Evolutionary conservation across 2,797 vertebrate genomes (phyloP).

Genomic region (Miichthys miiuy): DNA sequence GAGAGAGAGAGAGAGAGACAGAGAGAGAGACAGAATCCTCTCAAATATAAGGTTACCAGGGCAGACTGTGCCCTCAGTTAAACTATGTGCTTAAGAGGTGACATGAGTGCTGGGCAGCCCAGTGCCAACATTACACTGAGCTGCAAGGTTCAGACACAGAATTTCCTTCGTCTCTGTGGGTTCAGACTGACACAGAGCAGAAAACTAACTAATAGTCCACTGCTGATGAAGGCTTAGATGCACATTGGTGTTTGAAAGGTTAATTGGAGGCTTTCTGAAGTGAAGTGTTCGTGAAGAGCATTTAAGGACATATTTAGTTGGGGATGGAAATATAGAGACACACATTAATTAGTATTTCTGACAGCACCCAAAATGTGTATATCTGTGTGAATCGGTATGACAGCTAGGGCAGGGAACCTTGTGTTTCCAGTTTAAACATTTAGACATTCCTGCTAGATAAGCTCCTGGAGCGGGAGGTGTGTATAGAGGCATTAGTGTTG

Average conservation of each 20-base stretch:
- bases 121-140: slow-evolving; percentile 71
- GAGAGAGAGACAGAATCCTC: slow-evolving; percentile 46
- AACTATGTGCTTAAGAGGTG: slow-evolving; percentile 79
- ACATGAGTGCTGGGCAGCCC: slow-evolving; percentile 66
- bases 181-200: slow-evolving; percentile 42
- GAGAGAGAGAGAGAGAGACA: slow-evolving; percentile 22
- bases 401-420: slow-evolving; percentile 68
- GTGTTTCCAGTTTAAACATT: slow-evolving; percentile 83
- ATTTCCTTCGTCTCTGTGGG: slow-evolving; percentile 24
- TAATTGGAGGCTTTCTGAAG: slow-evolving; percentile 57
- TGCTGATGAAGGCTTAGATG: slow-evolving; percentile 30
- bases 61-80: slow-evolving; percentile 64
- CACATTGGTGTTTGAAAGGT: slow-evolving; percentile 40
- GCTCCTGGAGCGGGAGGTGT: slow-evolving; percentile 71
- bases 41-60: slow-evolving; percentile 75
- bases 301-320: slow-evolving; percentile 56
- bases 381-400: slow-evolving; percentile 38
- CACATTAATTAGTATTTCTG: slow-evolving; percentile 51
- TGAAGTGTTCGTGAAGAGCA: slow-evolving; percentile 32
- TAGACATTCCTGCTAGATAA: slow-evolving; percentile 83
- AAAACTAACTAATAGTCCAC: slow-evolving; percentile 26
- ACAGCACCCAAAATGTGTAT: slow-evolving; percentile 31
- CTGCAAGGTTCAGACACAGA: slow-evolving; percentile 55
- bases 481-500: slow-evolving; percentile 60
- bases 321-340: slow-evolving; percentile 24